Evolutionary conservation across 2,888 invertebrate species (phyloP), one percentile per base, ranked within the genome.

Genomic region (Eugnorisma glareosa): DNA sequence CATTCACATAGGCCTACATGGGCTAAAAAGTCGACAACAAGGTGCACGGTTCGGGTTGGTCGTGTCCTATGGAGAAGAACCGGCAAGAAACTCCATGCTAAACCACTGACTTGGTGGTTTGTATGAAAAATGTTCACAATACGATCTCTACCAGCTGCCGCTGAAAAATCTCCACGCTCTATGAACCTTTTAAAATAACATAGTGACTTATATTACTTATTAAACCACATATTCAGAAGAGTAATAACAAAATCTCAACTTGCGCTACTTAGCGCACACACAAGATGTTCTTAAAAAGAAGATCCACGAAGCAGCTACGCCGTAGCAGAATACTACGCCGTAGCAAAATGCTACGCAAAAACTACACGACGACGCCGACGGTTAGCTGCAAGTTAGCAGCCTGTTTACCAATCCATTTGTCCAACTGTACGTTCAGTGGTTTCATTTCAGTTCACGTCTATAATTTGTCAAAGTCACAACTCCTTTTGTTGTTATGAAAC

Each of bases 381-480:
- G 37, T 48, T 54, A 11, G 48, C 21, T 40, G 1, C 4, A 43
- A 51, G 10, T 45, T 5, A 43, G 13, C n/a, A 24, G 4, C n/a
- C 7, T 78, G 28, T 11, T 18, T n/a, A 68, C 48, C 21, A 35
- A 48, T 45, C 48, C 21, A n/a, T 75, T 75, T 59, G 2, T 2
- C 63, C 3, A 8, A 75, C 48, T 79, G 45, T 77, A 77, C 79
- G 43, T 54, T 64, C 72, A 78, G 35, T 69, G 78, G 79, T 82
- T 86, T 73, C 73, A 77, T 84, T 86, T 80, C 79, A 84, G 64
- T 81, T 81, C 77, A 77, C 82, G 59, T 81, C 78, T 70, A 86
- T 88, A 88, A 88, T 88, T 88, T 88, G 81, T 88, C 88, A 88
- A 86, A 87, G 88, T 88, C 88, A 88, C 35, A 81, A 79, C 71